Evolutionary conservation across 2,113 vertebrate species (phyloP).

Genomic region (Forbesichthys agassizii): DNA sequence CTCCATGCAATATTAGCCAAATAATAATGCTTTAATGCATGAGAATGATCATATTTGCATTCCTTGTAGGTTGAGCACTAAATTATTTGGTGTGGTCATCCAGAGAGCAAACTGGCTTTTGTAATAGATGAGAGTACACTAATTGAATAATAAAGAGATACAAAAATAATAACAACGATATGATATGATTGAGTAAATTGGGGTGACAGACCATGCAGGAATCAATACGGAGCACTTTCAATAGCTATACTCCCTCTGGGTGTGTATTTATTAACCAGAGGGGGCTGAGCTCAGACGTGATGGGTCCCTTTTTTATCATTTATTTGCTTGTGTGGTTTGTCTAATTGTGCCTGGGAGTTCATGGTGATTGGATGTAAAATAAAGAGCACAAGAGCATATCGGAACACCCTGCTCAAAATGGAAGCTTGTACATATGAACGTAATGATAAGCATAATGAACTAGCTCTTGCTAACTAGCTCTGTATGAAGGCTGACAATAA

Average conservation of each 20-base stretch:
- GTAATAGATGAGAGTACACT: conserved; percentile 8
- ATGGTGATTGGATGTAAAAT: conserved; percentile 1
- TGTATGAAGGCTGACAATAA: too few species aligned
- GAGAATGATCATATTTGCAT: conserved; percentile 50
- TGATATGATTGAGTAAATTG: background rate
- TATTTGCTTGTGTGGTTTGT: too few species aligned
- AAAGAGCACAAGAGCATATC: background rate
- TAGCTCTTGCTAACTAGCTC: too few species aligned
- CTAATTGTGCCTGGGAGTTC: too few species aligned
- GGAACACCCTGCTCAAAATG: too few species aligned
- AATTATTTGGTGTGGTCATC: conserved; percentile 55
- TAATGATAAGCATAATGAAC: too few species aligned
- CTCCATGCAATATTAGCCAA: conserved; percentile 23
- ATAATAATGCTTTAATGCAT: conserved; percentile 29
- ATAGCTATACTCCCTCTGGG: too few species aligned
- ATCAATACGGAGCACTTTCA: conserved; percentile 16
- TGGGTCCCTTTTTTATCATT: too few species aligned
- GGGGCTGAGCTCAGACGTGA: too few species aligned
- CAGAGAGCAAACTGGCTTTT: conserved; percentile 32
- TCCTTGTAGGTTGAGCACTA: conserved; percentile 42
- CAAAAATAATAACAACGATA: background rate
- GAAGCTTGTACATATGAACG: too few species aligned
- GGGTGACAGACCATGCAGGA: background rate
- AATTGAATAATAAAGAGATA: conserved; percentile 1
- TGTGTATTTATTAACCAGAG: too few species aligned